A percentile compares a stretch with the other conserved stretches of the same genome.
Evolutionary conservation across 2,113 vertebrate species (phyloP).

Genomic region (Paralichthys olivaceus): DNA sequence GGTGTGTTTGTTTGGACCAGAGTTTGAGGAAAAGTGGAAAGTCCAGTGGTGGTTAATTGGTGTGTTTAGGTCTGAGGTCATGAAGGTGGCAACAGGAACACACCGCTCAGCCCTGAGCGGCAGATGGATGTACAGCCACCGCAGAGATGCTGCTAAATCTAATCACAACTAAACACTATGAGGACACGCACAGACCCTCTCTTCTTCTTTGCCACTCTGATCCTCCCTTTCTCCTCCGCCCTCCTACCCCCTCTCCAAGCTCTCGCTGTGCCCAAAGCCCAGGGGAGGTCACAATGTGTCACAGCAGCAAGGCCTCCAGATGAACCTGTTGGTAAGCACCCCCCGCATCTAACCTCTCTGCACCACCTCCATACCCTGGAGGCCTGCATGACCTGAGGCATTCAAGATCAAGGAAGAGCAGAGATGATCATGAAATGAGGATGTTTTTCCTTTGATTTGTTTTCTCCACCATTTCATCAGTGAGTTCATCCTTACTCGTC

Average conservation of each 20-base stretch:
- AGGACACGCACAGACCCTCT: constrained; percentile 72
- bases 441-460: neutral
- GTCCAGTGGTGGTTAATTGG: constrained; percentile 77
- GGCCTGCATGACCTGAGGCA: constrained; percentile 34
- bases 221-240: constrained; percentile 26
- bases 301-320: constrained; percentile 61
- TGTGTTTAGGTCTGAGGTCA: constrained; percentile 75
- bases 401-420: constrained; percentile 36
- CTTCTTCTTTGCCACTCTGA: constrained; percentile 48
- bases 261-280: constrained; percentile 60
- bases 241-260: constrained; percentile 35
- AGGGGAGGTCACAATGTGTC: constrained; percentile 73
- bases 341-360: constrained; percentile 6
- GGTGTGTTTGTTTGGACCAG: constrained; percentile 71
- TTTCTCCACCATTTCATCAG: constrained; percentile 1
- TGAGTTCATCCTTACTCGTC: neutral
- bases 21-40: constrained; percentile 66
- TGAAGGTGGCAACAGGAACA: constrained; percentile 70
- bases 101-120: constrained; percentile 54
- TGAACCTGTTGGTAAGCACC: constrained; percentile 42
- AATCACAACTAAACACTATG: constrained; percentile 79
- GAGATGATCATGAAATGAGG: constrained; percentile 36
- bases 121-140: constrained; percentile 66
- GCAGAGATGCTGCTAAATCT: constrained; percentile 64
- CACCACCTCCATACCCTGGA: constrained; percentile 30